These are phyloP conservation scores for Bombylius discolor DNA, from an alignment of 2,888 invertebrate species.

Conservation along the genomic window DNA sequence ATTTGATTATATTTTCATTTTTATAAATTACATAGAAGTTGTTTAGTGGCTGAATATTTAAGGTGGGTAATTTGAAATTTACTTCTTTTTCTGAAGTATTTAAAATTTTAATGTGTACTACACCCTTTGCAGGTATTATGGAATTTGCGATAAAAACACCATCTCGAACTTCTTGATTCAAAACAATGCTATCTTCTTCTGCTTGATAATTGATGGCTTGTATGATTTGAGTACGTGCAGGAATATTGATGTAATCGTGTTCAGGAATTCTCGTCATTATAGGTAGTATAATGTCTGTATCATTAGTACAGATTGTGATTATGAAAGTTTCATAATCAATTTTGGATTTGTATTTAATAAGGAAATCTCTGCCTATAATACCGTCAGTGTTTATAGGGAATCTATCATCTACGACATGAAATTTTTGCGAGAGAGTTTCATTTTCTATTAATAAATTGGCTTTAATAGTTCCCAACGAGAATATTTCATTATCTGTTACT, in stretches of 20 bases:
- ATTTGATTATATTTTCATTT: background rate
- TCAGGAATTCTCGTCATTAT: background rate
- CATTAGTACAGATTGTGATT: background rate
- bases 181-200: constrained; percentile 5
- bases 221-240: constrained; percentile 2
- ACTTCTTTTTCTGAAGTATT: background rate
- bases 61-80: background rate
- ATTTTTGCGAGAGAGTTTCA: background rate
- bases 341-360: background rate
- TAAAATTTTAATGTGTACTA: constrained; percentile 5
- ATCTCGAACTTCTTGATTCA: constrained; percentile 2
- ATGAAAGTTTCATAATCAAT: constrained; percentile 4
- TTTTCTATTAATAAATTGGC: background rate
- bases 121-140: constrained; percentile 1
- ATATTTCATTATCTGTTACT: no score
- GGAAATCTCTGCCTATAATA: constrained; percentile 3
- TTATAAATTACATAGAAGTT: background rate
- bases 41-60: background rate
- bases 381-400: constrained; percentile 6
- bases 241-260: background rate
- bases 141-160: constrained; percentile 3
- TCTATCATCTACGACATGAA: background rate
- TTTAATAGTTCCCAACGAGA: background rate
- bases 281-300: background rate
- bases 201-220: background rate